These are phyloP conservation scores for Cataglyphis cursor DNA, from an alignment of 2,888 invertebrate species.

Conservation along the genomic window DNA sequence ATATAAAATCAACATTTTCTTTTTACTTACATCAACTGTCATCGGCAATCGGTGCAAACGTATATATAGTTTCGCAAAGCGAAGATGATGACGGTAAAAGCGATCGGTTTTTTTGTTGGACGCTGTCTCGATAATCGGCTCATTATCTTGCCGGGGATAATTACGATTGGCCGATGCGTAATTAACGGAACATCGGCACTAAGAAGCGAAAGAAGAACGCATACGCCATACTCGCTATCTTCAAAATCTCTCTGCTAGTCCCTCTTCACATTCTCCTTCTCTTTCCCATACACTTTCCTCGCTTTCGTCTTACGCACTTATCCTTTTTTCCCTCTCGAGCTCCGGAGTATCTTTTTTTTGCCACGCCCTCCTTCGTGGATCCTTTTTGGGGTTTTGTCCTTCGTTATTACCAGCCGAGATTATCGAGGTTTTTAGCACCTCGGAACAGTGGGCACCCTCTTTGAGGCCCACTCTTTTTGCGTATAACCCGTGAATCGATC, in stretches of 20 bases:
- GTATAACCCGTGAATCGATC: conserved; percentile 41
- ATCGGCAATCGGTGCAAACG: not conserved
- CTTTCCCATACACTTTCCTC: conserved; percentile 49
- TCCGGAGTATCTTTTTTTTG: conserved; percentile 57
- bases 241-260: conserved; percentile 68
- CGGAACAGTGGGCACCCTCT: conserved; percentile 41
- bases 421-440: conserved; percentile 76
- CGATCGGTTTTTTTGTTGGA: conserved; percentile 18
- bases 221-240: conserved; percentile 68
- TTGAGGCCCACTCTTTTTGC: conserved; percentile 34
- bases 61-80: not conserved
- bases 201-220: conserved; percentile 63
- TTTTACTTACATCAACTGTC: not conserved
- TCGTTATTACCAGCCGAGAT: conserved; percentile 72
- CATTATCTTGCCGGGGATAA: conserved; percentile 79
- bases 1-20: not conserved
- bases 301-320: conserved; percentile 54
- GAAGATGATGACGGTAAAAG: not conserved
- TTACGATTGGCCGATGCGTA: conserved; percentile 79
- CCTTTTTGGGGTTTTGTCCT: conserved; percentile 69
- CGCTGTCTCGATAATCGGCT: conserved; percentile 77
- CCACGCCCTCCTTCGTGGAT: conserved; percentile 52
- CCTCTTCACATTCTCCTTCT: conserved; percentile 55
- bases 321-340: conserved; percentile 30
- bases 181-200: conserved; percentile 78